Base-by-base conservation (phyloP, 2,888 invertebrate genomes). In the Hermaeophaga mercurialis region DNA sequence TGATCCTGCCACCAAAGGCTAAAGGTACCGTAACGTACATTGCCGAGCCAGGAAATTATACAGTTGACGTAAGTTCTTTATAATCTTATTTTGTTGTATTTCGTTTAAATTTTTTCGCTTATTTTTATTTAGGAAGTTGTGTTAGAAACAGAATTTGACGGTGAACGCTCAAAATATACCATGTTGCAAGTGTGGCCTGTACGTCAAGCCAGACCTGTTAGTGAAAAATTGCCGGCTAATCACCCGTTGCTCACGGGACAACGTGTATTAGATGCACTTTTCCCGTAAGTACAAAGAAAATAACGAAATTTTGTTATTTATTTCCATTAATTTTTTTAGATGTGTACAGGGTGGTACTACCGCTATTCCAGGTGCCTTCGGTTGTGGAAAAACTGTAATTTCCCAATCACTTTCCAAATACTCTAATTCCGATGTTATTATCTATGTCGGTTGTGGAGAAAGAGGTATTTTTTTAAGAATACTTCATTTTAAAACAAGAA, bases 161-260 rank as follows among this genome's bases (percentile, higher is more conserved):
- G 97, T 12, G 93, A 96, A 78, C 88, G 87, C 74, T 87, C 89
- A 58, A 87, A 93, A 77, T 96, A 88, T 82, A 89, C 87, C 61
- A 99, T 99, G 98, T 83, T 99, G 80, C 99, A 99, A 83, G 94
- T 99, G 63, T 99, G 99, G 99, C 99, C 99, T 5, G 99, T 99
- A 69, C 90, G 99, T 77, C 95, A 96, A 79, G 95, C 97, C 58
- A 85, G 99, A 65, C 99, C 99, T 31, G 89, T 90, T 58, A 92
- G 96, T 12, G 99, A 99, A 82, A 99, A 99, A 82, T 83, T 98
- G 68, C 97, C 97, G 56, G 97, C 98, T 73, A 99, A 99, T 83
- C 91, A 96, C 79, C 99, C 99, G 43, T 85, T 99, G 73, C 85
- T 99, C 63, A 98, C 98, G 68, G 99, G 99, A 1, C 99, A 99